These are phyloP conservation scores for Phorcus lineatus DNA, from an alignment of 2,888 invertebrate species.

Conservation along the genomic window DNA sequence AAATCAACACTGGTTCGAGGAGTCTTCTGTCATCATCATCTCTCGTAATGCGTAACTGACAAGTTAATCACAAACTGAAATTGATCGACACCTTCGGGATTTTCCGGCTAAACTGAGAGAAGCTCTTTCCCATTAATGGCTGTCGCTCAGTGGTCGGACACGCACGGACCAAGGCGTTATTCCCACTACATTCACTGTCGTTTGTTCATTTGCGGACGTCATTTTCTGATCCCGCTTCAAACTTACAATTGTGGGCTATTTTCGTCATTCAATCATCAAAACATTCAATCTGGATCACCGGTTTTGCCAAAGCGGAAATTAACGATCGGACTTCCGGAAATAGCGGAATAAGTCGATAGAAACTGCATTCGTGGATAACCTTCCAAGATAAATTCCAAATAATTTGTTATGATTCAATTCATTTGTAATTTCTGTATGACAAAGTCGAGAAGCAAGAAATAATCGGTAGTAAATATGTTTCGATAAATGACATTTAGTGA, in stretches of 20 bases:
- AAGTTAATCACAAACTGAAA: neutral
- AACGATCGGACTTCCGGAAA: neutral
- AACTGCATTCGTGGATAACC: too few species aligned
- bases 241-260: neutral
- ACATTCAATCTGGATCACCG: neutral
- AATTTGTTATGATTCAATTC: too few species aligned
- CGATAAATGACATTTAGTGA: too few species aligned
- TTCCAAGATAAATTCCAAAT: too few species aligned
- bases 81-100: constrained; percentile 13
- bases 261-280: neutral
- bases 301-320: neutral
- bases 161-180: neutral
- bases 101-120: neutral
- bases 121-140: neutral
- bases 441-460: too few species aligned
- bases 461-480: too few species aligned
- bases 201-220: neutral
- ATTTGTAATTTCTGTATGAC: too few species aligned
- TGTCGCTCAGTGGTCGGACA: neutral
- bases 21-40: neutral
- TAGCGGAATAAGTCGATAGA: neutral
- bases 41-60: neutral
- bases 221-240: neutral
- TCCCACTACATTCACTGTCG: neutral
- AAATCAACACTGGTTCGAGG: neutral